A percentile compares a stretch with the other conserved stretches of the same genome.
These are phyloP conservation scores for Gobius niger DNA, from an alignment of 2,113 vertebrate genomes.

Conservation along the genomic window DNA sequence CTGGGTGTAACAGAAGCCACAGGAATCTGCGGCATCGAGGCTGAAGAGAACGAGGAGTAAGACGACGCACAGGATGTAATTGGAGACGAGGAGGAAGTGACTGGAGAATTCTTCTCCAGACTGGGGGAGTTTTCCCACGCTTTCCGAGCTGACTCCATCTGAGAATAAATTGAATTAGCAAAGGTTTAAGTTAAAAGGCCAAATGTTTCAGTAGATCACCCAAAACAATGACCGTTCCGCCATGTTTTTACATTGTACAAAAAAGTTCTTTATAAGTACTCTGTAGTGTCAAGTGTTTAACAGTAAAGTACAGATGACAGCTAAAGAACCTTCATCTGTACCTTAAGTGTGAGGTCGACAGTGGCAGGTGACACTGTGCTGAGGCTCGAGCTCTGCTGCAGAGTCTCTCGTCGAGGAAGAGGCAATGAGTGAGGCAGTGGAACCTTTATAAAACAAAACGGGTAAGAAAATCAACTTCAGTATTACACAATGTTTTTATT, in stretches of 20 bases:
- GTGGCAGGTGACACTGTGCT: conserved; percentile 95
- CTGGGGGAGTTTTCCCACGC: conserved; percentile 98
- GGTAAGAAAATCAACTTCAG: neutral
- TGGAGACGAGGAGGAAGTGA: conserved; percentile 88
- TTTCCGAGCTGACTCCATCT: conserved; percentile 99
- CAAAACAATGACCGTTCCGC: neutral
- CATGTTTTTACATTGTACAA: no score
- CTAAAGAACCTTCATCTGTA: conserved; percentile 48
- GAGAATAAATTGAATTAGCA: conserved; percentile 8
- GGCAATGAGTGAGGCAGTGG: conserved; percentile 92
- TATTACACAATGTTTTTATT: no score
- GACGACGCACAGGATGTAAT: conserved; percentile 82
- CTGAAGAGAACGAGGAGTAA: conserved; percentile 93
- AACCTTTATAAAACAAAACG: conserved; percentile 75
- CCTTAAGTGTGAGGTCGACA: conserved; percentile 97
- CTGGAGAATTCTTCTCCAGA: conserved; percentile 91
- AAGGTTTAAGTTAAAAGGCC: neutral
- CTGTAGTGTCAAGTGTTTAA: no score
- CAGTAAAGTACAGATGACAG: no score
- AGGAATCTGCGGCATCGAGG: conserved; percentile 93
- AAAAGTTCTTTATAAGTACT: no score
- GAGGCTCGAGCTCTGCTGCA: conserved; percentile 93
- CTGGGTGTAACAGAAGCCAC: conserved; percentile 97
- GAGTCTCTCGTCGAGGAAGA: conserved; percentile 90
- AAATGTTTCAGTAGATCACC: neutral